phyloP scores from a whole-genome alignment of 2,797 vertebrate genomes.

The Lepidocolaptes lacrymiger region DNA sequence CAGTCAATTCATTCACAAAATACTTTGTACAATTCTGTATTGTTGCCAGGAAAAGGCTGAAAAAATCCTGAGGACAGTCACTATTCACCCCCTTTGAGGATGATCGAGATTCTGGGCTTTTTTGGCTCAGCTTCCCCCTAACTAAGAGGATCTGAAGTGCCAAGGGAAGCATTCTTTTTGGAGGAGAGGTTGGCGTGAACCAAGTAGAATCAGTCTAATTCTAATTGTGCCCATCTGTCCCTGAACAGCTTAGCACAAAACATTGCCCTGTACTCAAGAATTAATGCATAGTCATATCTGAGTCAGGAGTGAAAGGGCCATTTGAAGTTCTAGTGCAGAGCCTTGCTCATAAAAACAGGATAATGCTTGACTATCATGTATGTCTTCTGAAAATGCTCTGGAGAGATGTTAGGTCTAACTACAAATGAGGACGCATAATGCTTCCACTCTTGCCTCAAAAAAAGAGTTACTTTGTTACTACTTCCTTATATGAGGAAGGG shows the following conservation, averaged over 20 bases:
- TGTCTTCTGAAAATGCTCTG: background rate
- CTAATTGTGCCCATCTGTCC: background rate
- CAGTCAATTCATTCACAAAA: conserved; percentile 26
- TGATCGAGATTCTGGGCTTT: background rate
- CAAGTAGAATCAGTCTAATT: background rate
- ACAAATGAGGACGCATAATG: background rate
- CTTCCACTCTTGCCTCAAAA: background rate
- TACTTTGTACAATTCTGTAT: background rate
- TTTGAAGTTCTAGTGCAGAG: background rate
- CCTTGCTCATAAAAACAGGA: background rate
- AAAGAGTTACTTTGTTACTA: background rate
- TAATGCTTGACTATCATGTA: background rate
- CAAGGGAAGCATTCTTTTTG: background rate
- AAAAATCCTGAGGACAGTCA: background rate
- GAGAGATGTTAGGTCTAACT: background rate
- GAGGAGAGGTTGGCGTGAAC: background rate
- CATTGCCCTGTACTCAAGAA: background rate
- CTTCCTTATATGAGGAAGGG: background rate
- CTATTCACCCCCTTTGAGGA: background rate
- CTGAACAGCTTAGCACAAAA: background rate
- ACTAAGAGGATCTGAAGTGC: background rate
- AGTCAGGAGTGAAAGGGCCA: background rate
- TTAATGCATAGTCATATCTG: background rate
- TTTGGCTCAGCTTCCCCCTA: background rate
- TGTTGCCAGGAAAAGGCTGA: background rate